A percentile compares a stretch with the other conserved stretches of the same genome.
Evolutionary conservation across 2,888 invertebrate species (phyloP).

Genomic region (Synanthedon vespiformis): DNA sequence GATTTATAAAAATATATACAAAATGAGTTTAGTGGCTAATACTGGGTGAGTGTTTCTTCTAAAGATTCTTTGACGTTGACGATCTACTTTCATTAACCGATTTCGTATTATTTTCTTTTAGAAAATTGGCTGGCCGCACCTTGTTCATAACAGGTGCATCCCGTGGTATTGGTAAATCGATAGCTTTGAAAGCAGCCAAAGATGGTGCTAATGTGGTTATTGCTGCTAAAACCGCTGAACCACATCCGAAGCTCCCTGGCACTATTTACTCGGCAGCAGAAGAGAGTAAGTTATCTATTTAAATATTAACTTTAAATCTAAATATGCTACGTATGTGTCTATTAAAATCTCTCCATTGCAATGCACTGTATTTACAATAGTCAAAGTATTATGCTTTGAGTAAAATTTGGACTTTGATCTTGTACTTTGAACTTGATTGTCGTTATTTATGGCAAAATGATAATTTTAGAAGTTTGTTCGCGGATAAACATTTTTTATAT

Average conservation of each 20-base stretch:
- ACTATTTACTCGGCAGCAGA: constrained; percentile 92
- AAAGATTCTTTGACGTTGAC: constrained; percentile 5
- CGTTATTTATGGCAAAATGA: too few relatives aligned
- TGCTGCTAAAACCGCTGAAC: constrained; percentile 91
- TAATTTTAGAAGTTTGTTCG: too few relatives aligned
- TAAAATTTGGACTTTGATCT: constrained; percentile 1
- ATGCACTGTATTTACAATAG: too few relatives aligned
- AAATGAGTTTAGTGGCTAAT: constrained; percentile 64
- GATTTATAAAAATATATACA: constrained; percentile 7
- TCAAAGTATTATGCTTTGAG: neutral
- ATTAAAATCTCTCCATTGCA: too few relatives aligned
- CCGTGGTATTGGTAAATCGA: constrained; percentile 95
- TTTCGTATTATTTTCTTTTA: constrained; percentile 19
- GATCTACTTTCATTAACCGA: constrained; percentile 10
- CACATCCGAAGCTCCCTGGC: constrained; percentile 91
- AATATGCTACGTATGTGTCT: too few relatives aligned
- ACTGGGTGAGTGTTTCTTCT: constrained; percentile 43
- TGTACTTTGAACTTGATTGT: constrained; percentile 29
- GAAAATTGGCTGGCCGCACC: constrained; percentile 84
- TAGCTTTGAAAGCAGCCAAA: constrained; percentile 90
- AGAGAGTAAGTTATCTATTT: constrained; percentile 75
- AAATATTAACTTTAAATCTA: neutral
- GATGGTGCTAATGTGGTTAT: constrained; percentile 94
- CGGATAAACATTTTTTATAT: too few relatives aligned
- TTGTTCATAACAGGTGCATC: constrained; percentile 96